These are phyloP conservation scores for Vesta saturnalis DNA, from an alignment of 2,888 invertebrate genomes.

Conservation along the genomic window DNA sequence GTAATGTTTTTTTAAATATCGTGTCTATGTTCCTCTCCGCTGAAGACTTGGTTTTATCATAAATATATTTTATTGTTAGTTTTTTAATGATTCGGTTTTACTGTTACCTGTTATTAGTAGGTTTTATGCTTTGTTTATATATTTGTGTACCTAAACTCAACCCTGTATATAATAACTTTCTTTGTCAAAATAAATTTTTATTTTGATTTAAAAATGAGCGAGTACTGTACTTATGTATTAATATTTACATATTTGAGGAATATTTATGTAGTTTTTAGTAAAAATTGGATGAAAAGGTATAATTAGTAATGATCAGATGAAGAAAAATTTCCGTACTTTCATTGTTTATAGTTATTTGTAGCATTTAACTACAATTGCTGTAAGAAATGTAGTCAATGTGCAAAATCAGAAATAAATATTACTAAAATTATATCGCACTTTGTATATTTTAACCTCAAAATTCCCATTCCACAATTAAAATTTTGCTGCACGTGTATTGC, in stretches of 20 bases:
- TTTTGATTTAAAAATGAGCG: too few relatives aligned
- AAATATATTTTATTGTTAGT: constrained; percentile 41
- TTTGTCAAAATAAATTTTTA: too few relatives aligned
- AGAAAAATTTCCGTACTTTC: too few relatives aligned
- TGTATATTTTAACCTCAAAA: too few relatives aligned
- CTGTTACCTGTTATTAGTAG: constrained; percentile 42
- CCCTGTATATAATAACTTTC: constrained; percentile 13
- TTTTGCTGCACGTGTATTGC: too few relatives aligned
- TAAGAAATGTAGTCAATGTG: constrained; percentile 20
- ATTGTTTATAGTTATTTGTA: constrained; percentile 25
- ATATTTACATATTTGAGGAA: background rate
- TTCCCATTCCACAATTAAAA: too few relatives aligned
- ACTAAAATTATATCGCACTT: background rate
- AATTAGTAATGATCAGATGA: background rate
- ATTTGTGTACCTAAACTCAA: constrained; percentile 23
- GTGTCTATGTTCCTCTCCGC: constrained; percentile 33
- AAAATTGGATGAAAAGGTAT: background rate
- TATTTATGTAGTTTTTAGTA: constrained; percentile 4
- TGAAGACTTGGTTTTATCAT: constrained; percentile 38
- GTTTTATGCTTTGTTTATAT: constrained; percentile 33
- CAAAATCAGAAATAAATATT: constrained; percentile 10
- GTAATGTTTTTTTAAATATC: background rate
- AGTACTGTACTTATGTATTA: background rate
- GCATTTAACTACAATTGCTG: constrained; percentile 13
- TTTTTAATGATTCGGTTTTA: constrained; percentile 32